Conservation (phyloP, 2,888 invertebrate genomes). For the Microplitis deprimator region DNA sequence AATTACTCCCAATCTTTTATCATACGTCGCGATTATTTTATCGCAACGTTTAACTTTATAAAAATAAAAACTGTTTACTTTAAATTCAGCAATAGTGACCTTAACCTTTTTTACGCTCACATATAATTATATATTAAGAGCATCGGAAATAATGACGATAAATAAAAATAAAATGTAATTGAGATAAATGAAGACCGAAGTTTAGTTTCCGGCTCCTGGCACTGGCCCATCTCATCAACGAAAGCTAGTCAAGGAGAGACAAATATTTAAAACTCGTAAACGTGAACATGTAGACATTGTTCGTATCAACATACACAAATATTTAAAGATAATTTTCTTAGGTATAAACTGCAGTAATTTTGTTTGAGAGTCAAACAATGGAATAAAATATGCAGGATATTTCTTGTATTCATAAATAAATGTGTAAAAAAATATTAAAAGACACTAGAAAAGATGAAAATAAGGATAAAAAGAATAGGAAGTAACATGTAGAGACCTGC, state of each 20-base stretch:
- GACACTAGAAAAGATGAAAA: neutral
- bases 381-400: neutral
- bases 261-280: neutral
- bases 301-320: neutral
- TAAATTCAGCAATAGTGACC: neutral
- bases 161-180: constrained; percentile 18
- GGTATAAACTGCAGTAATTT: neutral
- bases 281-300: neutral
- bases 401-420: neutral
- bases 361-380: neutral
- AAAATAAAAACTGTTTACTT: too few species aligned
- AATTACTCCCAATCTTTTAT: too few species aligned
- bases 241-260: neutral
- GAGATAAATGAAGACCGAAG: constrained; percentile 33
- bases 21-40: too few species aligned
- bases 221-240: neutral
- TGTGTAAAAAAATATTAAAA: neutral
- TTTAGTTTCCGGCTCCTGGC: constrained; percentile 18
- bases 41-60: too few species aligned
- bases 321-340: neutral
- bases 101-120: neutral
- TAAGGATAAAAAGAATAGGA: constrained; percentile 8
- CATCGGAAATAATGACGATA: neutral
- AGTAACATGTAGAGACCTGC: neutral
- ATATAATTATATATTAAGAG: neutral